A percentile compares a stretch with the other conserved stretches of the same genome.
Evolutionary conservation across 2,888 invertebrate species (phyloP).

Genomic region (Parochlus steinenii): DNA sequence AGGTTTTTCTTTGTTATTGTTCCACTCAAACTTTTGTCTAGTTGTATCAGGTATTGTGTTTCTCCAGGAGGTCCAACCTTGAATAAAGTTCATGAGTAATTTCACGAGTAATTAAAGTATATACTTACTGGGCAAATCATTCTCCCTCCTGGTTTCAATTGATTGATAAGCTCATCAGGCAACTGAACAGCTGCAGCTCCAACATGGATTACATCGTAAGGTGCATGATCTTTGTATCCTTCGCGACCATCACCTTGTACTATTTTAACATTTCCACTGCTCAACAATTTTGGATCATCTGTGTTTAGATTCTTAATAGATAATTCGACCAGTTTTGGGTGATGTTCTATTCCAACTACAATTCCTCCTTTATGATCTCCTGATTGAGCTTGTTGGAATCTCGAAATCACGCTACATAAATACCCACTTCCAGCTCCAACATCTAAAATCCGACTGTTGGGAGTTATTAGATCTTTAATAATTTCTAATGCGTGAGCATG

Average conservation of each 20-base stretch:
- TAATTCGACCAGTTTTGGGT: slow-evolving; percentile 58
- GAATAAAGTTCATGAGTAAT: slow-evolving; percentile 74
- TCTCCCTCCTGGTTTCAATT: slow-evolving; percentile 83
- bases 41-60: slow-evolving; percentile 73
- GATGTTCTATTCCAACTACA: slow-evolving; percentile 83
- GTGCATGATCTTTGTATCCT: slow-evolving; percentile 57
- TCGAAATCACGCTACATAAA: slow-evolving; percentile 77
- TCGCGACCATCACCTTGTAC: slow-evolving; percentile 82
- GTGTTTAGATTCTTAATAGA: slow-evolving; percentile 60
- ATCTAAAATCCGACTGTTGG: slow-evolving; percentile 68
- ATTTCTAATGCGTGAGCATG: slow-evolving; percentile 84
- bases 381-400: slow-evolving; percentile 55
- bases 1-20: slow-evolving; percentile 54
- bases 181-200: slow-evolving; percentile 72
- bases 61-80: slow-evolving; percentile 78
- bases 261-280: slow-evolving; percentile 48
- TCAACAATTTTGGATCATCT: slow-evolving; percentile 52
- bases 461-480: slow-evolving; percentile 56
- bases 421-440: slow-evolving; percentile 92
- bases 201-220: slow-evolving; percentile 86
- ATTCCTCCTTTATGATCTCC: slow-evolving; percentile 28
- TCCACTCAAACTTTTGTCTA: slow-evolving; percentile 78
- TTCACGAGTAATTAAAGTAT: slow-evolving; percentile 44
- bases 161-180: slow-evolving; percentile 65
- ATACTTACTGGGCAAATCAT: slow-evolving; percentile 64